These are phyloP conservation scores for Crocidura indochinensis DNA, from an alignment of 2,797 vertebrate species.

Conservation along the genomic window DNA sequence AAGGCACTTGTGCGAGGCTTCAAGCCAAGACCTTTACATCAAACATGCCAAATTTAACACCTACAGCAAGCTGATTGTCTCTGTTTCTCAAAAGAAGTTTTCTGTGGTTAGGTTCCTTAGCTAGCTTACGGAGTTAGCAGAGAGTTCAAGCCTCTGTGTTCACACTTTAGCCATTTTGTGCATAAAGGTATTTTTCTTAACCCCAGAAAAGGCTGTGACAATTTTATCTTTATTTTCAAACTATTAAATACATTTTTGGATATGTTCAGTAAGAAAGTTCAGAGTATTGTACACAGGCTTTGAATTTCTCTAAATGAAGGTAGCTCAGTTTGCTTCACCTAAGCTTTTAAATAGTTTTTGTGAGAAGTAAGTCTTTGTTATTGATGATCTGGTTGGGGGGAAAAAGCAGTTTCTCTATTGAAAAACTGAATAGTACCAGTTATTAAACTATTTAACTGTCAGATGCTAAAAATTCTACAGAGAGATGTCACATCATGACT, in stretches of 20 bases:
- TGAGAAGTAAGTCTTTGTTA: background rate
- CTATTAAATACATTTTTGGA: background rate
- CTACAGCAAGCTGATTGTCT: background rate
- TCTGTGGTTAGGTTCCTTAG: background rate
- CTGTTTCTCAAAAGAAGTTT: background rate
- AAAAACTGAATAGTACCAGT: background rate
- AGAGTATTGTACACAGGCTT: background rate
- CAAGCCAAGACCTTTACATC: background rate
- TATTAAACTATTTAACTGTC: slow-evolving; percentile 52
- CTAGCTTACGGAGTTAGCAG: background rate
- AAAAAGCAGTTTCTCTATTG: background rate
- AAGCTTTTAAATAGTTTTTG: background rate
- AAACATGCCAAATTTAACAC: background rate
- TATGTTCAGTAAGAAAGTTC: background rate
- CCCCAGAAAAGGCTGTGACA: background rate
- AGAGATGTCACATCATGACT: background rate
- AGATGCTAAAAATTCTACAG: background rate
- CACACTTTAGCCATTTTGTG: background rate
- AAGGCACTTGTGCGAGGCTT: background rate
- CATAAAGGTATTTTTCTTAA: background rate
- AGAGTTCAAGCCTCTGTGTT: background rate
- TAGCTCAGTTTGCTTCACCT: background rate
- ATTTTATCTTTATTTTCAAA: background rate
- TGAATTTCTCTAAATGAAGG: background rate
- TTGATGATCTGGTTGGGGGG: background rate